Conservation (phyloP, 2,797 vertebrate species). For the Chaetophractus vellerosus region DNA sequence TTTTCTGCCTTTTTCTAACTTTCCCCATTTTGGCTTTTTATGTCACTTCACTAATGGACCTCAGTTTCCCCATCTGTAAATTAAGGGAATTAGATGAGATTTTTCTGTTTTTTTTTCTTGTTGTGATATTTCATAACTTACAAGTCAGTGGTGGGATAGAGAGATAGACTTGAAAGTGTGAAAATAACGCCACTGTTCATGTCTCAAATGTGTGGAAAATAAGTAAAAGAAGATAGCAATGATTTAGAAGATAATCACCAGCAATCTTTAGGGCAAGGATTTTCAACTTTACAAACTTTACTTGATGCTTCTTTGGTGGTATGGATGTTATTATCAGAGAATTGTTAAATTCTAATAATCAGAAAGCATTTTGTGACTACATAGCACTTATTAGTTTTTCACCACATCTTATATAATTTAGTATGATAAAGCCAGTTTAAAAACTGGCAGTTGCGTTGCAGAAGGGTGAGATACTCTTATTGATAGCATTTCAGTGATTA, state of each 20-base stretch:
- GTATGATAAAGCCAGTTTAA: not conserved
- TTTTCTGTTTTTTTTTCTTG: conserved; percentile 34
- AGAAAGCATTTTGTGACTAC: not conserved
- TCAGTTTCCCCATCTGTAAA: not conserved
- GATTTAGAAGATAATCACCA: not conserved
- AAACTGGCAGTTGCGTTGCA: not conserved
- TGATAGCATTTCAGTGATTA: not conserved
- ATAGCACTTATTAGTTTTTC: not conserved
- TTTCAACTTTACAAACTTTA: not conserved
- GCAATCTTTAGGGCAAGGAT: not conserved
- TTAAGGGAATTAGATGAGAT: not conserved
- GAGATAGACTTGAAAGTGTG: conserved; percentile 2
- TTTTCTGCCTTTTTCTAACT: not conserved
- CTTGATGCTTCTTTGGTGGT: not conserved
- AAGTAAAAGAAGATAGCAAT: not conserved
- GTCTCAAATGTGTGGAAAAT: conserved; percentile 8
- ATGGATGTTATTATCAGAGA: not conserved
- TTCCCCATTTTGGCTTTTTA: not conserved
- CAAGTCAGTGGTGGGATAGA: conserved; percentile 25
- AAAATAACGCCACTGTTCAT: conserved; percentile 32
- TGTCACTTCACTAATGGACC: conserved; percentile 1
- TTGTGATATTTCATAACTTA: not conserved
- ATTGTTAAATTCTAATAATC: conserved; percentile 21
- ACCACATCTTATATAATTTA: not conserved
- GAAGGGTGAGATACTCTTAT: not conserved